phyloP scores from a whole-genome alignment of 2,888 invertebrate genomes.

The Blastobasis lacticolella region DNA sequence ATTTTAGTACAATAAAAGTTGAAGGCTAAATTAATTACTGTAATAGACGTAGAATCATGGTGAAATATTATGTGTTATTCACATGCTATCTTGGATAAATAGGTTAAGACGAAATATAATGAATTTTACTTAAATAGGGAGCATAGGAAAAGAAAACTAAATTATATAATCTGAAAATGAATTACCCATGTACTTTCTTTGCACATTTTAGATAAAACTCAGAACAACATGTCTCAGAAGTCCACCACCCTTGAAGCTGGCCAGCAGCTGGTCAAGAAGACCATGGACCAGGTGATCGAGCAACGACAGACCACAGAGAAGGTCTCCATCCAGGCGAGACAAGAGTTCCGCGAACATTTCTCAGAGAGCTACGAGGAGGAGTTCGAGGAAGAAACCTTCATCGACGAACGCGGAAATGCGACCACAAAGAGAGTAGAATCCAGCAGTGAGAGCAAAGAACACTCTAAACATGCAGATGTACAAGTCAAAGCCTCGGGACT shows the following conservation, averaged over 20 bases:
- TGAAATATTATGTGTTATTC: no score
- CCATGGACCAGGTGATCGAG: constrained; percentile 63
- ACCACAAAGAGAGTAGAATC: constrained; percentile 63
- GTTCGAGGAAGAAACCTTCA: constrained; percentile 65
- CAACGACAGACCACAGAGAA: constrained; percentile 55
- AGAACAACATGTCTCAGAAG: constrained; percentile 47
- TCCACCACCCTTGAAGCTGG: constrained; percentile 52
- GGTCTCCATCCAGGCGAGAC: constrained; percentile 62
- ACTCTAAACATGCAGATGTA: constrained; percentile 65
- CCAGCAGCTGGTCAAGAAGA: constrained; percentile 62
- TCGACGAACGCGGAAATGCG: constrained; percentile 57
- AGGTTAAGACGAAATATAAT: no score
- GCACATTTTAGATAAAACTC: constrained; percentile 27
- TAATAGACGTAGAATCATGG: no score
- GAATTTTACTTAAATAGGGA: no score
- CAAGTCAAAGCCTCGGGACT: constrained; percentile 64
- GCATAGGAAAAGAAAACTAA: no score
- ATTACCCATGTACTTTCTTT: constrained; percentile 8
- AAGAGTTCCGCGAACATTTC: constrained; percentile 64
- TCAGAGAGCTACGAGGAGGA: constrained; percentile 68
- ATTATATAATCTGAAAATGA: no score
- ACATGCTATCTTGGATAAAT: no score
- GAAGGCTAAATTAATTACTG: no score
- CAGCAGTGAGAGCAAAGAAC: constrained; percentile 67
- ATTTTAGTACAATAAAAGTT: no score